Base-by-base conservation (phyloP, 2,113 vertebrate genomes). In the Dendrocopos noguchii region DNA sequence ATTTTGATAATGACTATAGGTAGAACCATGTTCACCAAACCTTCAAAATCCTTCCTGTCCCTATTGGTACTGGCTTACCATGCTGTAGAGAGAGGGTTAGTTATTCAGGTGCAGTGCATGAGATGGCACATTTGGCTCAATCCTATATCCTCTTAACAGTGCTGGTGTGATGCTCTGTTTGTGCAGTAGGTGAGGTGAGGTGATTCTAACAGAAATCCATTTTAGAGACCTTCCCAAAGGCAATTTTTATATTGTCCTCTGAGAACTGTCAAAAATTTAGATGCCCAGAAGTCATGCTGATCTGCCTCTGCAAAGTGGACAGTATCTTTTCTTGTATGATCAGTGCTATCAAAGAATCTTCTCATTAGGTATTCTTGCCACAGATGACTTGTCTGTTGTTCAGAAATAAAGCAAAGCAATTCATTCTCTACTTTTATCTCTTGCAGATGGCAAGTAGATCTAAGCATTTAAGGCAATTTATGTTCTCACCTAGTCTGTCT, bases 401-500 rank as follows among this genome's bases (percentile, higher is more conserved):
- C 63, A 34, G 77, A 36, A 60, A 85, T 94, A 94, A 93, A 92
- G 76, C 86, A 88, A 86, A 93, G 80, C 59, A 66, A 46, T 87
- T 88, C 80, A 27, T 89, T 92, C 80, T 91, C 50, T 92, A 31
- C 63, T 84, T 94, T 63, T 52, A 84, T 82, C 92, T 88, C 52
- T 81, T 87, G 64, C 67, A 96, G 93, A 84, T 15, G 0, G 87
- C 71, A 87, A 89, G 84, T 81, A 61, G 71, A 80, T 89, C 42
- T 86, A 65, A 88, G 67, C 64, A 56, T 90, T 90, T 94, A 91
- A 88, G 63, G 83, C 74, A 84, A 65, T 93, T 92, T 84, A 50
- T 84, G 86, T 90, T 82, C 84, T 93, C 34, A 53, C 83, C 70
- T 88, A 12, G 63, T 75, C 59, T 92, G 71, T 59, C 63, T 90